These are phyloP conservation scores for Hypothenemus hampei DNA, from an alignment of 1,140 invertebrate genomes.

Conservation along the genomic window DNA sequence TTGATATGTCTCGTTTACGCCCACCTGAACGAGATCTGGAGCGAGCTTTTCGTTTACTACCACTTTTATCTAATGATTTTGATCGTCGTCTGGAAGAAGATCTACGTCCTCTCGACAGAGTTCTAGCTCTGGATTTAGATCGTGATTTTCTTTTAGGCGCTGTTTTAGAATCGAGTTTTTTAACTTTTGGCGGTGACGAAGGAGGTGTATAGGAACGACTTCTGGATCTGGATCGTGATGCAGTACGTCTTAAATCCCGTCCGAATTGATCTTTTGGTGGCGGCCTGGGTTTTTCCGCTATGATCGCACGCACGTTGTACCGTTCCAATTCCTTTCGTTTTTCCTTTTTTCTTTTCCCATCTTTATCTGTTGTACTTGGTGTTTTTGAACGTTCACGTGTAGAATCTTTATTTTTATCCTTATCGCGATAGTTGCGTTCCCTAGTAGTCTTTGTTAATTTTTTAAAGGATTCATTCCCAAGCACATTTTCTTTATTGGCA, in stretches of 20 bases:
- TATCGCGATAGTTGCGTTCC: conserved; percentile 74
- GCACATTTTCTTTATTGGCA: conserved; percentile 43
- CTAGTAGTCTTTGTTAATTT: conserved; percentile 75
- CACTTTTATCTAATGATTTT: conserved; percentile 44
- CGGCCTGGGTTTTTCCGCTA: conserved; percentile 63
- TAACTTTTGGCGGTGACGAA: background rate
- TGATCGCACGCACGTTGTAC: conserved; percentile 74
- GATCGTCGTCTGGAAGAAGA: conserved; percentile 30
- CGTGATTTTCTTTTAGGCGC: conserved; percentile 32
- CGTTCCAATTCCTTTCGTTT: conserved; percentile 74
- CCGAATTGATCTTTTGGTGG: conserved; percentile 71
- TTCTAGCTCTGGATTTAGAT: conserved; percentile 38
- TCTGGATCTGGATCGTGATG: conserved; percentile 38
- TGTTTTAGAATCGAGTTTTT: conserved; percentile 27
- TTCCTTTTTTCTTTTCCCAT: conserved; percentile 55
- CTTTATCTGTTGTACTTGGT: conserved; percentile 41
- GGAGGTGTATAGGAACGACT: conserved; percentile 29
- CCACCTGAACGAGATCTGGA: conserved; percentile 50
- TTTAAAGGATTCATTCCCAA: conserved; percentile 62
- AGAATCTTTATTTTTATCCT: conserved; percentile 36
- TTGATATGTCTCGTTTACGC: conserved; percentile 43
- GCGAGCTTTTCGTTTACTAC: conserved; percentile 44
- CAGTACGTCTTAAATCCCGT: conserved; percentile 55
- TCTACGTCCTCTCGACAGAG: conserved; percentile 36
- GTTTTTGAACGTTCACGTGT: conserved; percentile 30